A percentile compares a stretch with the other conserved stretches of the same genome.
Evolutionary conservation across 2,113 vertebrate species (phyloP).

Genomic region (Callipepla californica): DNA sequence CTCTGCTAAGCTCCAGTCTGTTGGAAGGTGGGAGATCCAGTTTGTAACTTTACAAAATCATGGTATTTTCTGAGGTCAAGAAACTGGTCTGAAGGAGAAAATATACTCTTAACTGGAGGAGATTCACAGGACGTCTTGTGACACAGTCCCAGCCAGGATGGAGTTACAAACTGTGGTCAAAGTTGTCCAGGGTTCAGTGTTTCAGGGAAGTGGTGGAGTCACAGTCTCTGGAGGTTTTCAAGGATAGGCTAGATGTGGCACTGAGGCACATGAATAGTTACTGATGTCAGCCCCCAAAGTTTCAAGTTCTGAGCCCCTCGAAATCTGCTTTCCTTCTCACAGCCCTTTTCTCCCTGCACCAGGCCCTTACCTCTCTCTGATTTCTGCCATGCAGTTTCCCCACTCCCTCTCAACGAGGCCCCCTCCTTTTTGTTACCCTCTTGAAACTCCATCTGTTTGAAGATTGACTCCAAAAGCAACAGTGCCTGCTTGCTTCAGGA

Average conservation of each 20-base stretch:
- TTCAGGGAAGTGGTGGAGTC: not conserved
- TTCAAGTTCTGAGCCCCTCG: not conserved
- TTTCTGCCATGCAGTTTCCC: not conserved
- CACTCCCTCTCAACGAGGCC: not conserved
- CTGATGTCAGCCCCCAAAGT: not conserved
- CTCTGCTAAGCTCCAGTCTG: not conserved
- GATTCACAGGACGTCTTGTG: not conserved
- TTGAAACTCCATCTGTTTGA: not conserved
- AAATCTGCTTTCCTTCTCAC: not conserved
- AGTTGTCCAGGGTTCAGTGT: not conserved
- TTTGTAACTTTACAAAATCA: not conserved
- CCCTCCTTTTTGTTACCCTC: not conserved
- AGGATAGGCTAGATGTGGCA: too few species aligned
- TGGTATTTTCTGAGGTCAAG: not conserved
- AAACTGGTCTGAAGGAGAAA: not conserved
- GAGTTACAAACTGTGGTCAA: not conserved
- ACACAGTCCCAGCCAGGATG: not conserved
- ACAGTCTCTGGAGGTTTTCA: too few species aligned
- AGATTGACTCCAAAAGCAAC: not conserved
- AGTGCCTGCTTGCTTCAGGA: not conserved
- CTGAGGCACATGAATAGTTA: not conserved
- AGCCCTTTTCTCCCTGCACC: rapidly evolving
- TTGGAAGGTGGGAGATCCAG: not conserved
- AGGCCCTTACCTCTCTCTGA: not conserved
- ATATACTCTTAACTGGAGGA: not conserved